Evolutionary conservation across 2,888 invertebrate genomes (phyloP), one percentile per base, ranked within the genome.

Genomic region (Dryocosmus kuriphilus): DNA sequence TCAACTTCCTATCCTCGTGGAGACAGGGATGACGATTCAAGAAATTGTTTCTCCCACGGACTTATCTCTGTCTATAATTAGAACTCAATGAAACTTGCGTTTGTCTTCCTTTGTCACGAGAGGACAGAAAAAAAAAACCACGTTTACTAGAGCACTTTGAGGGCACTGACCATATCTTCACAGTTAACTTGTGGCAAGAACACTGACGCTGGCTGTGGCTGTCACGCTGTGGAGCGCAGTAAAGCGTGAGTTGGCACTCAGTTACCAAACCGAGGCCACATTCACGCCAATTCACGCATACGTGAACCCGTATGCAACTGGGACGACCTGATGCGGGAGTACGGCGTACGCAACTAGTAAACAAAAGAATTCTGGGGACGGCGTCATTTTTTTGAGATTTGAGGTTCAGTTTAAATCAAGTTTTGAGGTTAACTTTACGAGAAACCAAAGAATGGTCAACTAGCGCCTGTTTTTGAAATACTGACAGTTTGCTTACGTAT

Each of bases 171-270:
- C 84, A 87, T 5, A 16, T 41, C 41, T 16, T 11, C 16, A 41
- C 41, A 79, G 78, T 81, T 81, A 77, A 86, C 83, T 80, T 82
- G 65, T 82, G 78, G 82, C 78, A 74, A 82, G 82, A 81, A 74
- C 83, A 81, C 81, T 81, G 81, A 82, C 79, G 86, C 85, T 86
- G 85, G n/a, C n/a, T n/a, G n/a, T n/a, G n/a, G n/a, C n/a, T n/a
- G n/a, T n/a, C n/a, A 81, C 82, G 82, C 80, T 55, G 22, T 71
- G 51, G 51, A 27, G 0, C 19, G 46, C 5, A 5, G 46, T 11
- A 5, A 46, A 16, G 46, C 79, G 76, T 60, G 63, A 76, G 79
- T 85, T 82, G 81, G 79, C 85, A 80, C 78, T 71, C 71, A 51
- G 9, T 5, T 27, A 60, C 60, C 22, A 46, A 67, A 51, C 30